These are phyloP conservation scores for Ptycholaimellus sp. DNA, from an alignment of 2,888 invertebrate species.

Conservation along the genomic window DNA sequence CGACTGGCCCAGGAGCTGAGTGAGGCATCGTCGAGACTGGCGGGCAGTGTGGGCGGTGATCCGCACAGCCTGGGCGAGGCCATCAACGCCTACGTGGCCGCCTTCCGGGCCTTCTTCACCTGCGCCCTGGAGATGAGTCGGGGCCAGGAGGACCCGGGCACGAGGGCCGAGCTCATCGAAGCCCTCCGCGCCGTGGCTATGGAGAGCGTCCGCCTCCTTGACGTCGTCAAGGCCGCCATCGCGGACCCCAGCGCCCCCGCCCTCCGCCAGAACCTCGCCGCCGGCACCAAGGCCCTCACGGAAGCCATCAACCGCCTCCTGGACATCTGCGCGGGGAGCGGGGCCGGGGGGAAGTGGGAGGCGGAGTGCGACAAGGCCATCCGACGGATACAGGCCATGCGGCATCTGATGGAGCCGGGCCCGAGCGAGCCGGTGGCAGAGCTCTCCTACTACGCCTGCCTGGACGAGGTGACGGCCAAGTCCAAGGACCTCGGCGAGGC, in stretches of 20 bases:
- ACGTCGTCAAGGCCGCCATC: conserved; percentile 63
- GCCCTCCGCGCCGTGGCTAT: conserved; percentile 64
- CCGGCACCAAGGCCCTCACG: conserved; percentile 64
- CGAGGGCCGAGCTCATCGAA: conserved; percentile 54
- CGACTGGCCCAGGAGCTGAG: conserved; percentile 58
- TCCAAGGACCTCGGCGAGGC: conserved; percentile 46
- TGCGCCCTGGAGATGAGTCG: conserved; percentile 63
- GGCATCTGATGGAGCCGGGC: conserved; percentile 53
- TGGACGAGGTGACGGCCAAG: conserved; percentile 65
- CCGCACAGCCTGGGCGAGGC: conserved; percentile 45
- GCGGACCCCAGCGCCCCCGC: conserved; percentile 70
- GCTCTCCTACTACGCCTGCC: conserved; percentile 60
- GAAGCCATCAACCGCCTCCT: conserved; percentile 74
- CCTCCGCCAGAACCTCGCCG: conserved; percentile 60
- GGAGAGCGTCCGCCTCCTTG: conserved; percentile 56
- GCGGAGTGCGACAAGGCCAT: conserved; percentile 88
- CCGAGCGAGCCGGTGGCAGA: conserved; percentile 67
- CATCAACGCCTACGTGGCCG: conserved; percentile 47
- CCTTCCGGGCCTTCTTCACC: conserved; percentile 50
- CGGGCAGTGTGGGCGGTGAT: conserved; percentile 42
- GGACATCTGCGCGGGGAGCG: conserved; percentile 58
- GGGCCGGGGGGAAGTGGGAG: conserved; percentile 75
- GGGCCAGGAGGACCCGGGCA: conserved; percentile 48
- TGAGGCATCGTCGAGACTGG: conserved; percentile 57
- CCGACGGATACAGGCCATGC: conserved; percentile 54